phyloP scores from a whole-genome alignment of 2,113 vertebrate genomes.

The Zosterops borbonicus region DNA sequence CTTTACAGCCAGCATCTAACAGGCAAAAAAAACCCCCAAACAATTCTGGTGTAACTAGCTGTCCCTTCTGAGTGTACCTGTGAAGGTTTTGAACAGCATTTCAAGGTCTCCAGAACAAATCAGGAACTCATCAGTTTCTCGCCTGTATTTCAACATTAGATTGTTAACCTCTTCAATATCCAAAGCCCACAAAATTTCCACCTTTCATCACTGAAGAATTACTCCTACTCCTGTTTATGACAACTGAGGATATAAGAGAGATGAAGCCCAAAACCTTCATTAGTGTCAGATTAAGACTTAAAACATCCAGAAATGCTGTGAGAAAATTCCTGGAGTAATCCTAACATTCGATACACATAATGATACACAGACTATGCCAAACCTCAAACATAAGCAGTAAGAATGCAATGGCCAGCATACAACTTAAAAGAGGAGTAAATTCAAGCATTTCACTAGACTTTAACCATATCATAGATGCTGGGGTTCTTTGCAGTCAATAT shows the following conservation, averaged over 20 bases:
- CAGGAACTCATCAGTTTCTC: neutral
- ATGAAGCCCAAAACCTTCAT: neutral
- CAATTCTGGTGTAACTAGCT: neutral
- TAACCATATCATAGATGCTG: neutral
- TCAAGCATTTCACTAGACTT: neutral
- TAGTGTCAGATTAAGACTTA: neutral
- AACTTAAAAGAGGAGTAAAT: neutral
- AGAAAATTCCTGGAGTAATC: neutral
- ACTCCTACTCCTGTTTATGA: neutral
- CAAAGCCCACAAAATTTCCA: neutral
- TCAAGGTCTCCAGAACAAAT: neutral
- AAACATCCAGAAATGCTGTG: neutral
- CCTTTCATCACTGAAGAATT: neutral
- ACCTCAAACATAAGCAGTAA: neutral
- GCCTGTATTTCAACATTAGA: neutral
- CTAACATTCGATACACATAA: neutral
- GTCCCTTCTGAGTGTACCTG: neutral
- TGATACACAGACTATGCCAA: neutral
- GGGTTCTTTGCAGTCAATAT: neutral
- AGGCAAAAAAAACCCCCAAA: neutral
- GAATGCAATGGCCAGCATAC: neutral
- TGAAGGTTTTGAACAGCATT: neutral
- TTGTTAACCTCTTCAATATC: neutral
- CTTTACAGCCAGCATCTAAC: neutral
- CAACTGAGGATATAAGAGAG: accelerated